Evolutionary conservation across 1,140 invertebrate genomes (phyloP).

Genomic region (Mizuhopecten yessoensis): DNA sequence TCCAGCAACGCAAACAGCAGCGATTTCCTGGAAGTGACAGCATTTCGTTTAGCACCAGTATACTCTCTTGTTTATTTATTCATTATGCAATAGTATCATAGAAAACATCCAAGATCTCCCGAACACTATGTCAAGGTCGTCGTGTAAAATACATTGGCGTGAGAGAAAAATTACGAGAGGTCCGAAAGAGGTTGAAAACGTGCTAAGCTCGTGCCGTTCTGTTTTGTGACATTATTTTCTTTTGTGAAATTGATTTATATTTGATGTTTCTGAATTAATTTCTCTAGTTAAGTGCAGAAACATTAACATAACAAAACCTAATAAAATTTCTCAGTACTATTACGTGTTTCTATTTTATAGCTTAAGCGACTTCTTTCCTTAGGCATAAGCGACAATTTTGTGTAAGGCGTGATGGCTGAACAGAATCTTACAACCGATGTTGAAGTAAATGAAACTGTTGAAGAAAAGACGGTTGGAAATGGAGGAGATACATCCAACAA

Average conservation of each 20-base stretch:
- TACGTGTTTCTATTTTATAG: neutral
- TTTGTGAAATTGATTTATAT: too few relatives aligned
- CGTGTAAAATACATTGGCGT: neutral
- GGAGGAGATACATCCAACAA: neutral
- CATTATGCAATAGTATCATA: neutral
- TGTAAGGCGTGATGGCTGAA: slow-evolving; percentile 3
- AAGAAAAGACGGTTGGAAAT: neutral
- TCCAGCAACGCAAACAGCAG: too few relatives aligned
- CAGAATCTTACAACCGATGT: neutral
- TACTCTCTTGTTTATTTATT: neutral
- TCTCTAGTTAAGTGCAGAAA: too few relatives aligned
- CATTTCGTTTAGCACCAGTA: neutral
- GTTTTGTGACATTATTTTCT: neutral
- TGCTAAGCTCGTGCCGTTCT: slow-evolving; percentile 13
- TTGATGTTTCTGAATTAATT: too few relatives aligned
- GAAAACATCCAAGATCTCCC: neutral
- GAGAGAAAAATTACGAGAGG: neutral
- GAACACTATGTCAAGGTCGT: neutral
- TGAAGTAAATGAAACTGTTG: neutral
- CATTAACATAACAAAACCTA: too few relatives aligned
- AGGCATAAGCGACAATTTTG: neutral
- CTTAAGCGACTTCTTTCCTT: neutral
- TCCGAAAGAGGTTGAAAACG: neutral
- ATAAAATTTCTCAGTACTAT: too few relatives aligned
- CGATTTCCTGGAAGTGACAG: too few relatives aligned